A percentile compares a stretch with the other conserved stretches of the same genome.
Evolutionary conservation across 2,113 vertebrate species (phyloP).

Genomic region (Actinemys pallida): DNA sequence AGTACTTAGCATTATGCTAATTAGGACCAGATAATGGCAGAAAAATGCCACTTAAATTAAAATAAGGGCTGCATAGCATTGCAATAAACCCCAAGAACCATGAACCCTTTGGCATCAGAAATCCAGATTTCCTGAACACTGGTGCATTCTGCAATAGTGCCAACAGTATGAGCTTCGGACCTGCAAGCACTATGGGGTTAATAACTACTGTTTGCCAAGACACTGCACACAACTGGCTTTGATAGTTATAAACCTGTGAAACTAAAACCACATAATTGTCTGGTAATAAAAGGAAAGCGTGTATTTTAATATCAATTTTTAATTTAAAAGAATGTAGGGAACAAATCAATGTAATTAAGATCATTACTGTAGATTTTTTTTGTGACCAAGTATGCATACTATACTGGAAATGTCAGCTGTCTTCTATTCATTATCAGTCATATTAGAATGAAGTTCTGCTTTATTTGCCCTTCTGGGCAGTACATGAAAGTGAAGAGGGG

Average conservation of each 20-base stretch:
- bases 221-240: conserved; percentile 35
- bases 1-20: conserved; percentile 65
- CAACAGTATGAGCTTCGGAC: conserved; percentile 29
- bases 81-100: conserved; percentile 44
- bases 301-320: background rate
- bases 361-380: background rate
- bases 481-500: conserved; percentile 29
- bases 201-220: background rate
- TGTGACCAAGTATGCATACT: background rate
- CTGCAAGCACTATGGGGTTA: conserved; percentile 34
- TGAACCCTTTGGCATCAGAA: conserved; percentile 71
- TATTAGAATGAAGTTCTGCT: background rate
- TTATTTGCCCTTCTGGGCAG: conserved; percentile 38
- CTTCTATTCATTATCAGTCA: background rate
- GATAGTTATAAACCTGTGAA: background rate
- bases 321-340: conserved; percentile 35
- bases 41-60: conserved; percentile 62
- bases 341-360: background rate
- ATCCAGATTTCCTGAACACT: conserved; percentile 20
- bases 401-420: background rate
- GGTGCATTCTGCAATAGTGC: background rate
- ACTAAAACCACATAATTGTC: background rate
- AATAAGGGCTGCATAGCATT: conserved; percentile 77
- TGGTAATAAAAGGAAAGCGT: background rate
- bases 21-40: conserved; percentile 52